A percentile compares a stretch with the other conserved stretches of the same genome.
Evolutionary conservation across 2,888 invertebrate species (phyloP).

Genomic region (Lithophane semibrunnea): DNA sequence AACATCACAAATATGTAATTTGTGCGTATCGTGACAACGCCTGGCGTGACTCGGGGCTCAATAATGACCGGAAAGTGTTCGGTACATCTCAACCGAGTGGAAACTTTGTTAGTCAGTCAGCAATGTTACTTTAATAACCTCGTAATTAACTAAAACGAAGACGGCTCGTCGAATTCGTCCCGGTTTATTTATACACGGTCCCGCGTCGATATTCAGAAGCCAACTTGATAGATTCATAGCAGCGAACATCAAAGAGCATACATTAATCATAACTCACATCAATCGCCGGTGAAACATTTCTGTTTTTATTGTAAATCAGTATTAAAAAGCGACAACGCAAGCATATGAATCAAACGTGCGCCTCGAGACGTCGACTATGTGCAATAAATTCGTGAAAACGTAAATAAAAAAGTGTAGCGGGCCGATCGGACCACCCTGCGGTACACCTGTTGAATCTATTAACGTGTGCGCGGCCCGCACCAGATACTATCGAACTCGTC

Average conservation of each 20-base stretch:
- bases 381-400: conserved; percentile 88
- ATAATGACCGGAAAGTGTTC: conserved; percentile 77
- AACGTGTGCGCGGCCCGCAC: conserved; percentile 75
- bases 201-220: conserved; percentile 89
- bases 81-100: conserved; percentile 65
- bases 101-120: conserved; percentile 72
- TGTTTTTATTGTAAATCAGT: conserved; percentile 91
- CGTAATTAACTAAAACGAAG: conserved; percentile 89
- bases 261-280: conserved; percentile 91
- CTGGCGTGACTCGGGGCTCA: conserved; percentile 77
- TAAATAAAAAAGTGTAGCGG: conserved; percentile 85
- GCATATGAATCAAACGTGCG: conserved; percentile 88
- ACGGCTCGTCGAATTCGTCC: conserved; percentile 82
- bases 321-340: conserved; percentile 89
- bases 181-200: conserved; percentile 87
- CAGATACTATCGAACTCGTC: conserved; percentile 81
- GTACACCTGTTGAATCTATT: conserved; percentile 89
- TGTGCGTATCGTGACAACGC: conserved; percentile 85
- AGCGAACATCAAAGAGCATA: conserved; percentile 88
- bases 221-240: conserved; percentile 90
- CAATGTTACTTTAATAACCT: conserved; percentile 85
- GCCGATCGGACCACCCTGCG: conserved; percentile 86
- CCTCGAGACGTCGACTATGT: conserved; percentile 87
- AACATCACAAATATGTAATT: conserved; percentile 83
- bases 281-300: conserved; percentile 88